These are phyloP conservation scores for Pseudois nayaur DNA, from an alignment of 2,113 vertebrate species.

Conservation along the genomic window DNA sequence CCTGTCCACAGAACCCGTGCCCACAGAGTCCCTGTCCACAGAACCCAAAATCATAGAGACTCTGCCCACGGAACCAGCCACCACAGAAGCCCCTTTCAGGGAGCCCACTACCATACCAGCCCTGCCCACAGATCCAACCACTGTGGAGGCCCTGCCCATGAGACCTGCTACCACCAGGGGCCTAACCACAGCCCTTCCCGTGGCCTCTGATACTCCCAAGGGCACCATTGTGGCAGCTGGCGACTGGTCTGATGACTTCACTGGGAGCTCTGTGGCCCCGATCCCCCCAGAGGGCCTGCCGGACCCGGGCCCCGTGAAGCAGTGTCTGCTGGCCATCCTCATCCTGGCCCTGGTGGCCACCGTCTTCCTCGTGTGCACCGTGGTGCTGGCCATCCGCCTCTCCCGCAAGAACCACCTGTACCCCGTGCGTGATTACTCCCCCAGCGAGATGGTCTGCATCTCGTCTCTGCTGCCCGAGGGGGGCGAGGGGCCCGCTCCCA, in stretches of 20 bases:
- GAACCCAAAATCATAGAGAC: fast-evolving
- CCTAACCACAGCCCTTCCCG: background rate
- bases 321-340: slow-evolving; percentile 86
- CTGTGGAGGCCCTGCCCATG: background rate
- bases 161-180: background rate
- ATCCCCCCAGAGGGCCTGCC: fast-evolving
- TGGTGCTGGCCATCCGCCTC: slow-evolving; percentile 83
- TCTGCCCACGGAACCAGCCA: fast-evolving
- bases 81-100: fast-evolving
- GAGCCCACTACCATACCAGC: background rate
- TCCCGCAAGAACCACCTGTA: slow-evolving; percentile 77
- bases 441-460: slow-evolving; percentile 92
- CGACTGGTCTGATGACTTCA: fast-evolving
- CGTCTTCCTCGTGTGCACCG: slow-evolving; percentile 85
- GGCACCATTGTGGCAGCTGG: fast-evolving
- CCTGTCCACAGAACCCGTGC: fast-evolving
- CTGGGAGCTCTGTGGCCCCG: background rate
- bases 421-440: slow-evolving; percentile 47
- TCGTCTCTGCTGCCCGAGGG: slow-evolving; percentile 85
- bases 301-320: slow-evolving; percentile 4
- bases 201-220: background rate
- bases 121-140: fast-evolving
- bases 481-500: background rate
- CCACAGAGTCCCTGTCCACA: fast-evolving
- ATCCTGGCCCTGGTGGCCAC: slow-evolving; percentile 83